Evolutionary conservation across 2,888 invertebrate genomes (phyloP).

Genomic region (Dryobotodes eremita): DNA sequence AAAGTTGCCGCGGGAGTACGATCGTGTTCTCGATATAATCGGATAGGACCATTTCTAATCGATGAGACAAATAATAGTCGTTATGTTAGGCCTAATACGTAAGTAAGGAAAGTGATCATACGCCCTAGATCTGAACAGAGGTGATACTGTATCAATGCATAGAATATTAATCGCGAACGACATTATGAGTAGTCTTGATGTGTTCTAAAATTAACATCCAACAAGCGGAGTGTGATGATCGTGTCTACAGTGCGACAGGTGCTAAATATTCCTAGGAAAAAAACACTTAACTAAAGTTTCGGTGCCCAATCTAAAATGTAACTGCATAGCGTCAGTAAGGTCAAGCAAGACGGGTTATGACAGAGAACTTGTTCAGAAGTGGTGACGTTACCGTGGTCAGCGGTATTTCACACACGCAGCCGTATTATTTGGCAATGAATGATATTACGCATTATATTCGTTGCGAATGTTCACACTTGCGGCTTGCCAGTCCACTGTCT

Average conservation of each 20-base stretch:
- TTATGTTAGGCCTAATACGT: slow-evolving; percentile 23
- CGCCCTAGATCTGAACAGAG: slow-evolving; percentile 37
- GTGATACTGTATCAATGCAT: slow-evolving; percentile 25
- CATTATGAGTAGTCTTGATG: slow-evolving; percentile 14
- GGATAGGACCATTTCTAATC: slow-evolving; percentile 40
- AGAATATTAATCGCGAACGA: slow-evolving; percentile 21
- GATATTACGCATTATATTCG: slow-evolving; percentile 46
- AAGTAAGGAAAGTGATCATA: slow-evolving; percentile 12
- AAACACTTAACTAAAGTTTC: slow-evolving; percentile 12
- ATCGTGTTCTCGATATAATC: slow-evolving; percentile 39
- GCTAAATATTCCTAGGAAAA: slow-evolving; percentile 62
- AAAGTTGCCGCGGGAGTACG: slow-evolving; percentile 70
- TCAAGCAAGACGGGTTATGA: slow-evolving; percentile 61
- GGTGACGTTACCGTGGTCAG: slow-evolving; percentile 33
- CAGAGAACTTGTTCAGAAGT: slow-evolving; percentile 46
- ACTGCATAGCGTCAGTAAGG: slow-evolving; percentile 45
- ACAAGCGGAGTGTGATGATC: slow-evolving; percentile 60
- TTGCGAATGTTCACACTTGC: slow-evolving; percentile 31
- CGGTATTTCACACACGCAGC: slow-evolving; percentile 52
- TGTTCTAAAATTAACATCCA: slow-evolving; percentile 41
- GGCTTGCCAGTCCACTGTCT: slow-evolving; percentile 18
- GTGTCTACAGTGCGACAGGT: slow-evolving; percentile 67
- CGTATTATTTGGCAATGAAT: slow-evolving; percentile 56
- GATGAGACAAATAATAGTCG: slow-evolving; percentile 17
- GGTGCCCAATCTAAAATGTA: slow-evolving; percentile 23